Evolutionary conservation across 2,797 vertebrate species (phyloP), one percentile per base, ranked within the genome.

Genomic region (Leontocebus nigricollis): DNA sequence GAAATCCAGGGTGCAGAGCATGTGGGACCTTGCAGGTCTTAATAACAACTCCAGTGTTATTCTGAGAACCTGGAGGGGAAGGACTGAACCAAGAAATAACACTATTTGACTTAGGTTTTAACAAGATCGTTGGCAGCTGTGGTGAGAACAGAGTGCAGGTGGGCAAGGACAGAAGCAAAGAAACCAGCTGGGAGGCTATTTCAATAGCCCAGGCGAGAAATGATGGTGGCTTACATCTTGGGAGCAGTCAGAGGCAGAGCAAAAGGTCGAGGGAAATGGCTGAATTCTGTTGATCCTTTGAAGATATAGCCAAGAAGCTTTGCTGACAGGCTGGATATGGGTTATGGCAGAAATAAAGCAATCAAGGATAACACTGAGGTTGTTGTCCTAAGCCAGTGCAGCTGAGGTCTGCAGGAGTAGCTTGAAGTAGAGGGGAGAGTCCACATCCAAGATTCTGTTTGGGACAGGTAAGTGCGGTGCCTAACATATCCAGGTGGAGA

Each of bases 261-360:
- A 55, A 73, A 89, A 61, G 55, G 26, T 57, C 30, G 27, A 48
- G 39, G 75, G 13, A 72, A 80, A 33, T 36, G 26, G 41, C 14
- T 30, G 17, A 64, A 57, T 84, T 93, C 61, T 80, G 36, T 27
- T 48, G 41, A 61, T 26, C 26, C 19, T 48, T 80, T 81, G 77
- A 96, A 94, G 30, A 91, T 26, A 5, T 19, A 81, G 46, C 24
- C 95, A 64, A 88, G 75, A 93, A 77, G 70, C 39, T 77, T 90
- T 85, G 64, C 73, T 44, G 46, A 33, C 70, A 52, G 46, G 39
- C n/a, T 67, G n/a, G 73, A 59, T 67, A 61, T 3, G 7, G 67
- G 6, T 52, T 93, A 36, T 59, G 55, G 79, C 48, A 92, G 44
- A 80, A 87, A 89, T 33, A 57, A 48, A 26, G 41, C 46, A 57